Conservation (phyloP, 2,113 vertebrate species). For the Leiothrix lutea region DNA sequence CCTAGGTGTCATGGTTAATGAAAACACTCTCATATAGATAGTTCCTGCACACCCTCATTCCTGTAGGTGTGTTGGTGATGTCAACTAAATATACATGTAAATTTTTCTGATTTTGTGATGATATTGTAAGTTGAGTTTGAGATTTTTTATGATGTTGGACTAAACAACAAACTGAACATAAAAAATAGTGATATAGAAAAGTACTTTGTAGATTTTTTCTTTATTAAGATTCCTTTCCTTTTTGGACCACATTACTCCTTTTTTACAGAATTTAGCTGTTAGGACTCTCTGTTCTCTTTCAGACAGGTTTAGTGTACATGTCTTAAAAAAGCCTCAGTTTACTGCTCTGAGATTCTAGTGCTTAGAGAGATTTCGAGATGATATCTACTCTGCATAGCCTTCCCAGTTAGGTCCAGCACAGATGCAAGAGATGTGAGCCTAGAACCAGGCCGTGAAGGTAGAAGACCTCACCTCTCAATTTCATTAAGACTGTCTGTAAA, state of each 20-base stretch:
- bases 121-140: background rate
- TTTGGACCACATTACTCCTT: background rate
- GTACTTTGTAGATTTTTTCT: background rate
- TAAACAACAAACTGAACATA: background rate
- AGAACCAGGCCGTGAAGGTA: background rate
- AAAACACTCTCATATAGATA: background rate
- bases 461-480: background rate
- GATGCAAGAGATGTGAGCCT: background rate
- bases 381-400: background rate
- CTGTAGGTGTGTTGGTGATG: background rate
- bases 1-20: background rate
- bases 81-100: background rate
- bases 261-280: background rate
- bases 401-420: background rate
- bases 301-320: rapidly evolving
- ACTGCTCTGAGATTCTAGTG: background rate
- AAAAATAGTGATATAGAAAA: background rate
- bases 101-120: background rate
- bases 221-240: background rate
- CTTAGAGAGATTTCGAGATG: background rate
- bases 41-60: background rate
- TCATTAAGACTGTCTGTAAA: background rate
- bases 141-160: background rate
- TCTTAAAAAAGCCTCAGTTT: background rate
- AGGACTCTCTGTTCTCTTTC: background rate